phyloP scores from a whole-genome alignment of 1,140 invertebrate species.

The fruit fly (Drosophila melanogaster) region Release_6_plus_ISO1_MT NT_037436.4:11083001-11083500 shows the following conservation, averaged over 20 bases:
- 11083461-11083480: conserved; percentile 94
- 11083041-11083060: conserved; percentile 91
- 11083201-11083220: conserved; percentile 97
- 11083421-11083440: conserved; percentile 97
- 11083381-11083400: conserved; percentile 86
- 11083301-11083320: conserved; percentile 97
- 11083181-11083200: conserved; percentile 98
- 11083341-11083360: conserved; percentile 77
- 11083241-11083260: conserved; percentile 96
- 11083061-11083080: conserved; percentile 98
- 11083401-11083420: conserved; percentile 96
- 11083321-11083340: conserved; percentile 97
- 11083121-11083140: conserved; percentile 91
- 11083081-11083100: conserved; percentile 99
- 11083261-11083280: conserved; percentile 93
- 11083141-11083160: conserved; percentile 96
- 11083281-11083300: conserved; percentile 93
- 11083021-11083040: conserved; percentile 97
- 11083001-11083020: conserved; percentile 99
- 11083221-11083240: conserved; percentile 95
- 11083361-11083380: not conserved
- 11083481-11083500: conserved; percentile 87
- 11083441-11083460: conserved; percentile 96
- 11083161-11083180: conserved; percentile 93
- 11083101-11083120: conserved; percentile 88